phyloP scores from a whole-genome alignment of 2,797 vertebrate genomes.

The Gadopsis bispinosus region DNA sequence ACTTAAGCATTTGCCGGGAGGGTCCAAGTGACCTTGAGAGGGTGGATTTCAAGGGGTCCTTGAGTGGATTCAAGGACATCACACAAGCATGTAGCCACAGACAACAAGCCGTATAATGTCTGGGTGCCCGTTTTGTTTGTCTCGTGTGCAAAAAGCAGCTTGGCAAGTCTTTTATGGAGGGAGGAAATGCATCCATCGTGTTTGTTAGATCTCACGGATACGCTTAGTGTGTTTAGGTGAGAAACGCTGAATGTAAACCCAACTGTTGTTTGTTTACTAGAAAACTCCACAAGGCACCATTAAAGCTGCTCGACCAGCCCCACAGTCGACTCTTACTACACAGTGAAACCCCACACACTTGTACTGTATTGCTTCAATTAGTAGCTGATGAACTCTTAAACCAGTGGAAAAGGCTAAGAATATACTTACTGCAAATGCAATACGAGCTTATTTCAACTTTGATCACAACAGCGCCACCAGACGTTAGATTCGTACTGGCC shows the following conservation, averaged over 20 bases:
- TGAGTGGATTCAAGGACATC: neutral
- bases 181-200: neutral
- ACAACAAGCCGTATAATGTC: neutral
- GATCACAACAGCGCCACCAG: too few species aligned
- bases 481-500: neutral
- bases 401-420: neutral
- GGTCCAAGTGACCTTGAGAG: neutral
- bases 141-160: neutral
- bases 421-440: neutral
- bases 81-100: too few species aligned
- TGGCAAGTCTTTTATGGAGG: neutral
- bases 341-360: neutral
- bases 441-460: neutral
- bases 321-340: neutral
- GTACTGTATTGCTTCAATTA: neutral
- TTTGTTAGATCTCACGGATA: neutral
- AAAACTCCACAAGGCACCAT: neutral
- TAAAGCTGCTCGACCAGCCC: neutral
- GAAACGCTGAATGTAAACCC: neutral
- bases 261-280: neutral
- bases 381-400: neutral
- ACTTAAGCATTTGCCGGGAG: neutral
- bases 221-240: neutral
- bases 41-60: neutral
- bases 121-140: neutral